Base-by-base conservation (phyloP, 1,140 invertebrate genomes). In the Diorhabda carinulata region DNA sequence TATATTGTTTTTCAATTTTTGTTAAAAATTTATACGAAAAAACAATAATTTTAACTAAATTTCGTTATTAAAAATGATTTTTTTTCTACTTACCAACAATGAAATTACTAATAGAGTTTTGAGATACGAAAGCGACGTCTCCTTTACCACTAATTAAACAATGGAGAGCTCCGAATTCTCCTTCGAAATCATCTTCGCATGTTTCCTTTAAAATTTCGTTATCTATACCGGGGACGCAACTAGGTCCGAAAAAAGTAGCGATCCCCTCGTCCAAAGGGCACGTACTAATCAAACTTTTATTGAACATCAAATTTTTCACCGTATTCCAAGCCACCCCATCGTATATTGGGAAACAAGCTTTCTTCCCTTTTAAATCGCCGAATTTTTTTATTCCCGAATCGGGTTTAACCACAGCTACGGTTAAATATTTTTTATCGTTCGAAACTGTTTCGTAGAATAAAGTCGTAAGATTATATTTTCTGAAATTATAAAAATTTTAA, bases 41-140 rank as follows among this genome's bases (percentile, higher is more conserved):
- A 56, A 56, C 6, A 56, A 25, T 25, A 56, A 25, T 25, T 25
- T 25, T 25, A 25, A 25, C 2, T 25, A 25, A 25, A 25, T 25
- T 25, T 25, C 25, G 25, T 40, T n/a, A 25, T 25, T 40, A 9
- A 65, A 45, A 60, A 58, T 43, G 2, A 43, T 66, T 5, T 2
- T 52, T 52, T 8, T 8, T 52, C 47, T 5, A 70, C 56, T 71
- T 82, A 85, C 86, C 83, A 73, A 84, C 79, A 69, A 87, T 87
- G 70, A 85, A 86, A 77, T 89, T 87, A 59, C 88, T 85, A 56
- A 91, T 87, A 3, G 88, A 88, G 59, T 87, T 87, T 66, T 88
- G 84, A 66, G 90, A 90, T 1, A 96, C 83, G 79, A 97, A 97
- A 1, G 94, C 94, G 1, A 98, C 92, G 78, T 97, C 92, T 42